Evolutionary conservation across 2,113 vertebrate species (phyloP).

Genomic region (Tapirus terrestris): DNA sequence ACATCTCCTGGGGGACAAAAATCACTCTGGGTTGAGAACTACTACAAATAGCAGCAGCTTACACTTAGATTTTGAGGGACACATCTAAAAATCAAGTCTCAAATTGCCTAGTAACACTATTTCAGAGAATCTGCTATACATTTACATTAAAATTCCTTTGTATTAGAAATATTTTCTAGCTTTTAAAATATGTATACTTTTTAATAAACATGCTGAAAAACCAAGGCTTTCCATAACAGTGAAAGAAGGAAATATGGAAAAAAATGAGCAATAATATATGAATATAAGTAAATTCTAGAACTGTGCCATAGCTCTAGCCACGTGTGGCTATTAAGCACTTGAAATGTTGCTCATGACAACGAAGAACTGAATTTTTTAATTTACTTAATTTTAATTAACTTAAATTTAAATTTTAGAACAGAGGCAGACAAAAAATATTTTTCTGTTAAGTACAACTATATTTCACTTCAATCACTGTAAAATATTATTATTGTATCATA

Average conservation of each 20-base stretch:
- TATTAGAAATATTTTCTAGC: constrained; percentile 11
- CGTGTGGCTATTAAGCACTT: not conserved
- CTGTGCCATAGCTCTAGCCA: not conserved
- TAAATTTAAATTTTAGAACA: not conserved
- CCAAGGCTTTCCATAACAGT: not conserved
- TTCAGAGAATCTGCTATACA: not conserved
- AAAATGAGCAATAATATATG: not conserved
- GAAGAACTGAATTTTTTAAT: not conserved
- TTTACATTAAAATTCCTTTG: not conserved
- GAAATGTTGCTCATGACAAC: not conserved
- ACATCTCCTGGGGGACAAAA: not conserved
- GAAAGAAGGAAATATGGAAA: not conserved
- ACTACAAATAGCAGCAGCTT: not conserved
- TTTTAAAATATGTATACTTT: constrained; percentile 48
- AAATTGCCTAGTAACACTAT: not conserved
- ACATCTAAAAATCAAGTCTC: not conserved
- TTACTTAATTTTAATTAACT: constrained; percentile 26
- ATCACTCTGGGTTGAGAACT: not conserved
- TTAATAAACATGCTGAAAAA: constrained; percentile 35
- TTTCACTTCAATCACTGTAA: not conserved
- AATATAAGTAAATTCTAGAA: not conserved
- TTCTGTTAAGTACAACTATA: not conserved
- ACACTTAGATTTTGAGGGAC: not conserved
- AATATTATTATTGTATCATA: not conserved
- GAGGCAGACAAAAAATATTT: not conserved